Conservation (phyloP, 2,113 vertebrate genomes). For the Diglossa brunneiventris region DNA sequence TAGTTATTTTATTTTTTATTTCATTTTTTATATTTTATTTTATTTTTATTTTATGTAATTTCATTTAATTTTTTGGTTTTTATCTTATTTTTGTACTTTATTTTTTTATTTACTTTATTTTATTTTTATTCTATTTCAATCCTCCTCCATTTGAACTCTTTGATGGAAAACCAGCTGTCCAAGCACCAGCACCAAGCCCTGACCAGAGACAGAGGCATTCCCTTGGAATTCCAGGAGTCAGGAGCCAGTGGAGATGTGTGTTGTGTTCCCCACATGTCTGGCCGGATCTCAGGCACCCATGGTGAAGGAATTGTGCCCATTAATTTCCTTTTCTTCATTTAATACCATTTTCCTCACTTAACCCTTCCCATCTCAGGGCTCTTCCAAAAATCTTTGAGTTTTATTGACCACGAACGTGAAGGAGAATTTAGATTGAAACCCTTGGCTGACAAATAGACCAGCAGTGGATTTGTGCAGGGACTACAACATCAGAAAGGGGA, state of each 20-base stretch:
- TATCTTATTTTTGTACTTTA: too few relatives aligned
- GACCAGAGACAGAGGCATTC: background rate
- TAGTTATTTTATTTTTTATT: too few relatives aligned
- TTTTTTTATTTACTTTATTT: background rate
- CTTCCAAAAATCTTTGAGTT: background rate
- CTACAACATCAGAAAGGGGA: background rate
- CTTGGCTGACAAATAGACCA: background rate
- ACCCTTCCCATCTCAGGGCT: background rate
- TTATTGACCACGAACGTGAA: background rate
- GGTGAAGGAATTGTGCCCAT: background rate
- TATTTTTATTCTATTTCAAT: background rate
- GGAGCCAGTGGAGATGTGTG: background rate
- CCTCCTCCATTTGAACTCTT: background rate
- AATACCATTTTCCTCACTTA: background rate
- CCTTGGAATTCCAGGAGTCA: background rate
- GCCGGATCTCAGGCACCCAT: background rate
- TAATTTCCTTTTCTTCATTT: background rate
- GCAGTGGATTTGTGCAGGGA: background rate
- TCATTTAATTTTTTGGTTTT: too few relatives aligned
- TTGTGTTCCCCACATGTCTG: background rate
- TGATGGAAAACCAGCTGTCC: background rate
- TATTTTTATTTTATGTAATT: background rate
- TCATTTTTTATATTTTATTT: background rate
- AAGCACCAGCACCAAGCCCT: background rate
- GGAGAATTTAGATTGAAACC: background rate